phyloP scores from a whole-genome alignment of 2,797 vertebrate species.

The Acanthiza pusilla region DNA sequence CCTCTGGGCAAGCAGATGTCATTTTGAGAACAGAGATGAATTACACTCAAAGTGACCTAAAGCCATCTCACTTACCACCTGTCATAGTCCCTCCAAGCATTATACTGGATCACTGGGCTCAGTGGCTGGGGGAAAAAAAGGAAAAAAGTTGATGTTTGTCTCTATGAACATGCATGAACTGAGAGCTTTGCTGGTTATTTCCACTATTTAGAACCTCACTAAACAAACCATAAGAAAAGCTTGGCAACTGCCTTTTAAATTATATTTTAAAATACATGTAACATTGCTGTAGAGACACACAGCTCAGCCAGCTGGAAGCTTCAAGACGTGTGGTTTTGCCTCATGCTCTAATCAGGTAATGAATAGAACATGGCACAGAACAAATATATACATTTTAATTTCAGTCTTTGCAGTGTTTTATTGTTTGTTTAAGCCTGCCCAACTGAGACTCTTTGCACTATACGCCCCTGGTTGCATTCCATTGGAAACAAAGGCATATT shows the following conservation, averaged over 20 bases:
- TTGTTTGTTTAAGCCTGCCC: constrained; percentile 66
- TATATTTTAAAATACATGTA: background rate
- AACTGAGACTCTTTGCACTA: constrained; percentile 66
- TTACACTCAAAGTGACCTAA: background rate
- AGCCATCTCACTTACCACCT: constrained; percentile 25
- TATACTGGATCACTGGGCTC: background rate
- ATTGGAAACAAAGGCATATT: constrained; percentile 74
- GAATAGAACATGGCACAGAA: constrained; percentile 53
- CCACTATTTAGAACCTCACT: background rate
- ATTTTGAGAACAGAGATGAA: background rate
- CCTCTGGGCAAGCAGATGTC: constrained; percentile 42
- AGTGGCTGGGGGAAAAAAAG: background rate
- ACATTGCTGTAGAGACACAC: background rate
- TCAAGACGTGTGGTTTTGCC: background rate
- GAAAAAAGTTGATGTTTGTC: background rate
- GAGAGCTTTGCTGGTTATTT: background rate
- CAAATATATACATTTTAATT: constrained; percentile 62
- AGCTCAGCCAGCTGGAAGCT: background rate
- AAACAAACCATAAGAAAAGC: background rate
- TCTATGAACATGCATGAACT: background rate
- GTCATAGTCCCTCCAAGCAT: background rate
- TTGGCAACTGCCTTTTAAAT: background rate
- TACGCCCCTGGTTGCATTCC: constrained; percentile 75
- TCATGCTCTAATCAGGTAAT: constrained; percentile 56
- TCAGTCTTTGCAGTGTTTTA: constrained; percentile 55